Evolutionary conservation across 2,113 vertebrate genomes (phyloP).

Genomic region (Centropristis striata): DNA sequence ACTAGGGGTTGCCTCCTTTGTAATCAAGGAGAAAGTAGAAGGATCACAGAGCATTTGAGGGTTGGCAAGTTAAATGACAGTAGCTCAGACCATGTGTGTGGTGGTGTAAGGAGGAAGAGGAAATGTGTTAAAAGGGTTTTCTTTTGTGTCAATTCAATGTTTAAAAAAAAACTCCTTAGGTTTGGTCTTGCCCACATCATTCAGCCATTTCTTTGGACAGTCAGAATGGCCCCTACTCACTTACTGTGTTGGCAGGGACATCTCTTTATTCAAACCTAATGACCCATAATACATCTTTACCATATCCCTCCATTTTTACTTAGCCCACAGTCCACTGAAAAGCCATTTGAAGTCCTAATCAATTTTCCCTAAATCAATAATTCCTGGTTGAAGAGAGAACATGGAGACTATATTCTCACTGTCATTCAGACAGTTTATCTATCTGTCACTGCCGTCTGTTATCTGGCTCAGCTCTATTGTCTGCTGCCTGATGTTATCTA

Average conservation of each 20-base stretch:
- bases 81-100: not conserved
- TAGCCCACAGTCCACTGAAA: slow-evolving; percentile 66
- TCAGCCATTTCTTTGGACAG: not conserved
- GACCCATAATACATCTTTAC: slow-evolving; percentile 49
- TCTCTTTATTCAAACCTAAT: slow-evolving; percentile 41
- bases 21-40: slow-evolving; percentile 18
- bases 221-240: slow-evolving; percentile 21
- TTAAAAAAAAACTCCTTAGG: not conserved
- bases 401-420: slow-evolving; percentile 53
- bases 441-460: slow-evolving; percentile 42
- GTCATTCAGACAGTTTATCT: slow-evolving; percentile 63
- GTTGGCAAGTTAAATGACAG: not conserved
- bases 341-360: slow-evolving; percentile 78
- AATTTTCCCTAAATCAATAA: slow-evolving; percentile 79
- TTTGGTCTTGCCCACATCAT: slow-evolving; percentile 8
- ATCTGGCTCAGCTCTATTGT: slow-evolving; percentile 38
- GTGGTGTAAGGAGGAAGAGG: not conserved
- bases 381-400: slow-evolving; percentile 52
- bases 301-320: slow-evolving; percentile 62
- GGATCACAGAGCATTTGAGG: not conserved
- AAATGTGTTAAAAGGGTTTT: not conserved
- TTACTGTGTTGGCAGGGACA: slow-evolving; percentile 3
- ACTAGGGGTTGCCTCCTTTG: slow-evolving; percentile 14
- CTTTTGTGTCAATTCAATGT: not conserved
- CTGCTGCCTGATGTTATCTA: slow-evolving; percentile 38